A percentile compares a stretch with the other conserved stretches of the same genome.
These are phyloP conservation scores for Anthopleura xanthogrammica DNA, from an alignment of 92 coral and sea anemone genomes.

Conservation along the genomic window DNA sequence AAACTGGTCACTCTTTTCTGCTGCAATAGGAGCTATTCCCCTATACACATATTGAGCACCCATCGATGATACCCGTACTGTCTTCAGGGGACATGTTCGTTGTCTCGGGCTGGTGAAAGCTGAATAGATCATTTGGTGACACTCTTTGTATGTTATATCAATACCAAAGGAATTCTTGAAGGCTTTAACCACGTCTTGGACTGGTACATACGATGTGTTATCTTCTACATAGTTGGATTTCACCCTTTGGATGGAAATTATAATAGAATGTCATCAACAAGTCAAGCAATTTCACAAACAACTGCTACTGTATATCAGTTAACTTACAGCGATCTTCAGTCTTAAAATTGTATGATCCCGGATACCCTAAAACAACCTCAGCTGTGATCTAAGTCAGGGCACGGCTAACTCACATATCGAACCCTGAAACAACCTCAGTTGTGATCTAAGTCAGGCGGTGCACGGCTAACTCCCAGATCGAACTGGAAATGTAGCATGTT, in stretches of 20 bases:
- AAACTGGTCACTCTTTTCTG: slow-evolving; percentile 20
- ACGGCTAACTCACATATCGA: too few species aligned
- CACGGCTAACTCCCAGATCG: too few species aligned
- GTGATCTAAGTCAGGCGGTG: too few species aligned
- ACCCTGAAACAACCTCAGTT: too few species aligned
- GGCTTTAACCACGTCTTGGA: slow-evolving; percentile 81
- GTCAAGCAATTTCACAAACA: too few species aligned
- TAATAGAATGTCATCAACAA: neutral
- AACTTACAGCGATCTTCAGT: too few species aligned
- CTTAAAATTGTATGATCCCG: too few species aligned
- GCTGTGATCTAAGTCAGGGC: too few species aligned
- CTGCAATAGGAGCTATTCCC: slow-evolving; percentile 68
- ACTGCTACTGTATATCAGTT: too few species aligned
- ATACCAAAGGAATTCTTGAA: slow-evolving; percentile 66
- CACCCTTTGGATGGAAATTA: slow-evolving; percentile 47
- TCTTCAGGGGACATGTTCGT: slow-evolving; percentile 71
- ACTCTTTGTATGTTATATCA: slow-evolving; percentile 88
- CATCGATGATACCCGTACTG: slow-evolving; percentile 73
- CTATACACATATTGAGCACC: slow-evolving; percentile 86
- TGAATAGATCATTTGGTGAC: slow-evolving; percentile 85
- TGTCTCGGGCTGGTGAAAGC: slow-evolving; percentile 78
- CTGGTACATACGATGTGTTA: slow-evolving; percentile 74
- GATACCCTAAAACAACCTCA: too few species aligned
- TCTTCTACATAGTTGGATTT: slow-evolving; percentile 70
- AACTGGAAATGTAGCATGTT: too few species aligned